A percentile compares a stretch with the other conserved stretches of the same genome.
Evolutionary conservation across 2,888 invertebrate genomes (phyloP).

Genomic region (Suillia variegata): DNA sequence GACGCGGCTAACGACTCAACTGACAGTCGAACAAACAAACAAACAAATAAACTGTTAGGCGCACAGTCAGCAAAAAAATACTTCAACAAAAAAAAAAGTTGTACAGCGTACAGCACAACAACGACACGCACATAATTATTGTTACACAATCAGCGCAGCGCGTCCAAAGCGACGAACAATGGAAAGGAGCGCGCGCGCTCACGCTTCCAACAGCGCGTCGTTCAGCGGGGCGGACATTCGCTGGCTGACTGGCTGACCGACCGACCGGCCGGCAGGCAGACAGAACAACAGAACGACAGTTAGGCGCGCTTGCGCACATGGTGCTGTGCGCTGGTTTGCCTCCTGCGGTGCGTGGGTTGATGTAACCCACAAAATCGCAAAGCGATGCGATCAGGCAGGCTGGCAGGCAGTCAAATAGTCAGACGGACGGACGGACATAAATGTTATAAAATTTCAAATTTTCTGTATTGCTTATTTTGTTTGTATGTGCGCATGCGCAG

Average conservation of each 20-base stretch:
- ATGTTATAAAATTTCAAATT: too few species aligned
- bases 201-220: neutral
- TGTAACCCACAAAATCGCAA: conserved; percentile 24
- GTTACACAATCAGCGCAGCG: conserved; percentile 4
- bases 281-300: too few species aligned
- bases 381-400: neutral
- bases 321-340: conserved; percentile 16
- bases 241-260: neutral
- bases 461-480: too few species aligned
- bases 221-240: neutral
- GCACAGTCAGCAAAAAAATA: neutral
- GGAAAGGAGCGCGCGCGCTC: neutral
- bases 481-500: too few species aligned
- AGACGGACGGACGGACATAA: neutral
- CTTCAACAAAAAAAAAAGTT: too few species aligned
- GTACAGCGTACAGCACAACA: too few species aligned
- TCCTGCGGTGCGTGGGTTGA: conserved; percentile 36
- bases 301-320: neutral
- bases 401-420: neutral
- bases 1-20: neutral
- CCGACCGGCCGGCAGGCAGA: neutral
- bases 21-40: neutral
- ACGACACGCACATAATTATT: conserved; percentile 1
- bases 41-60: neutral
- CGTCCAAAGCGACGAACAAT: conserved; percentile 1